Evolutionary conservation across 1,140 invertebrate species (phyloP), one percentile per base, ranked within the genome.

Genomic region (Thrips palmi): DNA sequence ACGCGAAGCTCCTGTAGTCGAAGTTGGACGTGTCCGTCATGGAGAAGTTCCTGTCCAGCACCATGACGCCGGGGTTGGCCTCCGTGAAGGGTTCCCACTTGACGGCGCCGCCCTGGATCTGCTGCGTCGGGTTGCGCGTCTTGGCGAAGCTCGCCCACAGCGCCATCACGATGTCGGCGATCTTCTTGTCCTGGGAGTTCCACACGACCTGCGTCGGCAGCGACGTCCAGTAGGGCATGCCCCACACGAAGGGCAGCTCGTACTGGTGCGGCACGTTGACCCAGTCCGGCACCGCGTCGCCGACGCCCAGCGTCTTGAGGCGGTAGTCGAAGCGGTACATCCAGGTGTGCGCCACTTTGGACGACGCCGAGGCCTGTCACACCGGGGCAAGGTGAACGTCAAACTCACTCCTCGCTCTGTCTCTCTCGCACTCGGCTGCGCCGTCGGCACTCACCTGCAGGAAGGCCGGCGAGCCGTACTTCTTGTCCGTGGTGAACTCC

Each of bases 191-290:
- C 28, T 67, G 66, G 11, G 58, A 59, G 44, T 77, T 71, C 80
- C 80, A 85, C 44, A 70, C 67, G 1, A 65, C 58, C 20, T 40
- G 40, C 8, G 49, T 43, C 1, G 44, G 36, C 18, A 62, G 50
- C 33, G 62, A 54, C 17, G 63, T 59, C 56, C 73, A 67, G 51
- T 75, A 69, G 0, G 80, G 77, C 41, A 82, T 56, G 2, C 79
- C 80, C 67, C 78, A 81, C 1, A 79, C 64, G 44, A 78, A 81
- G 3, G 78, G 73, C 29, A 81, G 57, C 49, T 85, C 80, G 45
- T 73, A 79, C 52, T 78, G 70, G 48, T 83, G 78, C 1, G 78
- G 76, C 0, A 81, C 77, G 24, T 68, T 67, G 1, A 77, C 65
- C 77, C 77, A 82, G 12, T 67, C 63, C 1, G 78, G 73, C 15